phyloP scores from a whole-genome alignment of 2,888 invertebrate species.

The Sinohyriopsis cumingii region DNA sequence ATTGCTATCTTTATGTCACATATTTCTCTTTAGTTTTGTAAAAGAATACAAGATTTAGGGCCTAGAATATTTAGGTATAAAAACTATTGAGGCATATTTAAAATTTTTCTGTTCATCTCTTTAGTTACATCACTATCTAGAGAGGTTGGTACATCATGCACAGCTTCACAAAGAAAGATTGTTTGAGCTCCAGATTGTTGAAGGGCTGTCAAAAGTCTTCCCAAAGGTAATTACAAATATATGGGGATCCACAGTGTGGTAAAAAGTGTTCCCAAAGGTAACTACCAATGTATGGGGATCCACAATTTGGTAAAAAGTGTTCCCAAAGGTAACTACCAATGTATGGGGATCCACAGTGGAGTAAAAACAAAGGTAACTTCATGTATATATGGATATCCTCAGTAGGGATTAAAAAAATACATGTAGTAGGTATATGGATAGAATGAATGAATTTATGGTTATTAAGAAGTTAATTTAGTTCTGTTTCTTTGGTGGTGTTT shows the following conservation, averaged over 20 bases:
- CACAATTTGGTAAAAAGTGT: slow-evolving; percentile 41
- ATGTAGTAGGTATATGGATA: too few species aligned
- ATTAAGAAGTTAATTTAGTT: too few species aligned
- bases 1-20: too few species aligned
- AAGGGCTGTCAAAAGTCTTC: slow-evolving; percentile 59
- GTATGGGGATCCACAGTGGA: neutral
- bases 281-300: neutral
- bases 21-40: too few species aligned
- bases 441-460: too few species aligned
- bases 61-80: too few species aligned
- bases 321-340: slow-evolving; percentile 45
- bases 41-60: too few species aligned
- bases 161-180: slow-evolving; percentile 57
- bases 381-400: neutral
- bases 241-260: neutral
- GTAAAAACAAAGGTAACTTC: slow-evolving; percentile 50
- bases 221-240: slow-evolving; percentile 47
- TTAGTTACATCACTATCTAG: slow-evolving; percentile 66
- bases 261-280: slow-evolving; percentile 62
- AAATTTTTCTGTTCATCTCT: slow-evolving; percentile 10
- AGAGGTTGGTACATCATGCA: slow-evolving; percentile 59
- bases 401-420: too few species aligned
- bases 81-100: too few species aligned
- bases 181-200: slow-evolving; percentile 63
- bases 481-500: too few species aligned